Base-by-base conservation (phyloP, 2,888 invertebrate species). In the Hydrotaea cyrtoneurina region DNA sequence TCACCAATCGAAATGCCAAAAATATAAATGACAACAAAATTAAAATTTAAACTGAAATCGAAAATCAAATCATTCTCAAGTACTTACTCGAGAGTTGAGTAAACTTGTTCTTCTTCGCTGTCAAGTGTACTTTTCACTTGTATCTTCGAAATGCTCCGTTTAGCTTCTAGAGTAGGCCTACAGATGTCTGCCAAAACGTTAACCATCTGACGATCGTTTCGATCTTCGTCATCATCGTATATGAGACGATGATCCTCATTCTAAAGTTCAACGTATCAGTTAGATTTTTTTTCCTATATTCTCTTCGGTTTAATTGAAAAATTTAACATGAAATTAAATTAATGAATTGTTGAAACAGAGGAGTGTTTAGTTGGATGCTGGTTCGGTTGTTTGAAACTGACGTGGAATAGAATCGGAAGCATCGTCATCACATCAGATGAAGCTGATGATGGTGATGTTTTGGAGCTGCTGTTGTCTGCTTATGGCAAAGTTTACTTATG, bases 11-110 rank as follows among this genome's bases (percentile, higher is more conserved):
- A 17, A 53, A 53, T 53, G 19, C 5, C 19, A 17, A 19, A 2
- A 53, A 53, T 17, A 17, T 53, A 53, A 53, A 53, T 23, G 23
- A 23, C 3, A 23, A 26, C 3, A n/a, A 15, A 36, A 62, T 8
- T n/a, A 15, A 62, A 31, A 59, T 26, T 26, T 13, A 50, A 71
- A 71, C 15, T 15, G 13, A 69, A 53, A 62, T 0, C 36, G 21
- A 50, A 71, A 62, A 72, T 0, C 36, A 73, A 82, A 69, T 57
- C 64, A 69, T 59, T 59, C 53, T 82, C 62, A 78, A 82, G 82
- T 78, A 64, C 55, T n/a, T 11, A 76, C 50, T 43, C 62, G 43
- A 62, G 17, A 50, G 50, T 31, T n/a, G 39, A 15, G 46, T 2
- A 59, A 23, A 31, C 31, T 72, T 66, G 21, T 39, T 39, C 39